Evolutionary conservation across 2,888 invertebrate genomes (phyloP).

Genomic region (Thumatha senex): DNA sequence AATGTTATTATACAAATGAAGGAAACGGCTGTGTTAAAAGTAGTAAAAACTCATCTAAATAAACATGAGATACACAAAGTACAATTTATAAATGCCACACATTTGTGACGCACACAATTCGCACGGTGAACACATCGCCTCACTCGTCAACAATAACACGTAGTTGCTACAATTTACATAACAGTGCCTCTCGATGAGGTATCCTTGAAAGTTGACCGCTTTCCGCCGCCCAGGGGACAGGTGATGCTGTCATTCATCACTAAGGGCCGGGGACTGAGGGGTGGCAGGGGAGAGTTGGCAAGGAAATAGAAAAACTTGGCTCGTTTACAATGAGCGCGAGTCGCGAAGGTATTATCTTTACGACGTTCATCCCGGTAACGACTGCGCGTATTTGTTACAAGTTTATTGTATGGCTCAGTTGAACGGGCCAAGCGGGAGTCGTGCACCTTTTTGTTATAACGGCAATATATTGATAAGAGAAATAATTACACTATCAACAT

Average conservation of each 20-base stretch:
- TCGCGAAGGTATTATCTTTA: conserved; percentile 48
- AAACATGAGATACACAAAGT: background rate
- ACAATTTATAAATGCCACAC: background rate
- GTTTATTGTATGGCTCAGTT: conserved; percentile 36
- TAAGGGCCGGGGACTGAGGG: conserved; percentile 10
- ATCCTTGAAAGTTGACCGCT: conserved; percentile 32
- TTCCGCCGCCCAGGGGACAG: conserved; percentile 31
- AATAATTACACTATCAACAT: conserved; percentile 1
- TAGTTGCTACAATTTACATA: conserved; percentile 13
- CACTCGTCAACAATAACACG: conserved; percentile 2
- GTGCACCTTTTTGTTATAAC: conserved; percentile 18
- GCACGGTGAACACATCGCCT: background rate
- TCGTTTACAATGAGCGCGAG: conserved; percentile 54
- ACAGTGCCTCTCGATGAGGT: conserved; percentile 10
- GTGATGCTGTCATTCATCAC: conserved; percentile 46
- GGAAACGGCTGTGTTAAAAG: background rate
- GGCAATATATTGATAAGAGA: conserved; percentile 19
- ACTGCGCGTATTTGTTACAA: conserved; percentile 44
- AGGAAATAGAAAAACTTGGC: conserved; percentile 66
- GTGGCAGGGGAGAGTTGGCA: background rate
- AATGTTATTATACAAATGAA: too few relatives aligned
- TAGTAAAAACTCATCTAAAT: background rate
- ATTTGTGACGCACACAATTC: background rate
- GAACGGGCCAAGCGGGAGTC: conserved; percentile 39
- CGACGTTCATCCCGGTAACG: conserved; percentile 44